These are phyloP conservation scores for Ceratoteleas bidentatus DNA, from an alignment of 1,140 invertebrate genomes.

Conservation along the genomic window DNA sequence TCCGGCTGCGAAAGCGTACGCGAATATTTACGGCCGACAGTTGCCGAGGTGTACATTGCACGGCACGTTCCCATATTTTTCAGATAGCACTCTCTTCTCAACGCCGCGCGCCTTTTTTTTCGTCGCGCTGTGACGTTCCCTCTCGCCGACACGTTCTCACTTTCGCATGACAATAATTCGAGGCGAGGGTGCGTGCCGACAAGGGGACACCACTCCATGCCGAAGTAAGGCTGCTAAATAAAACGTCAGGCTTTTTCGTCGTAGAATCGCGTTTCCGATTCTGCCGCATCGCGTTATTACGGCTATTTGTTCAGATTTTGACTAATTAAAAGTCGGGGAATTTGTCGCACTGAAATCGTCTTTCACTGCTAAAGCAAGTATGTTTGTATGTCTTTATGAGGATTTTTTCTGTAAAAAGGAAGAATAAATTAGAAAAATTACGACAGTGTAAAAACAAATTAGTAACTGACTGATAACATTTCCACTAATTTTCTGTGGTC, in stretches of 20 bases:
- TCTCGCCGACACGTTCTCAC: conserved; percentile 52
- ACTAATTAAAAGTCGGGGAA: too few species aligned
- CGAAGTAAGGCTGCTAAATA: conserved; percentile 18
- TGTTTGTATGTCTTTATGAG: too few species aligned
- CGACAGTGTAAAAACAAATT: too few species aligned
- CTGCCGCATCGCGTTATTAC: conserved; percentile 6
- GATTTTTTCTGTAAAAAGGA: too few species aligned
- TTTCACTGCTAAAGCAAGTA: too few species aligned
- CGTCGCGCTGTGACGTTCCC: conserved; percentile 24
- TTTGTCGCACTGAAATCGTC: too few species aligned
- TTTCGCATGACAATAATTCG: conserved; percentile 63
- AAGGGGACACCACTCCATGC: conserved; percentile 18
- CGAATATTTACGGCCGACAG: conserved; percentile 53
- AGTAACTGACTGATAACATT: too few species aligned
- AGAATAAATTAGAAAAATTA: too few species aligned
- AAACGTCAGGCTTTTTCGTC: conserved; percentile 22
- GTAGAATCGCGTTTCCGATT: conserved; percentile 20
- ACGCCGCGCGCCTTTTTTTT: conserved; percentile 26
- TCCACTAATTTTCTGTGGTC: too few species aligned
- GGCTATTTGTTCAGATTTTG: conserved; percentile 11
- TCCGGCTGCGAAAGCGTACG: conserved; percentile 30
- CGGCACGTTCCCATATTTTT: conserved; percentile 52
- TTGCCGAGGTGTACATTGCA: conserved; percentile 38
- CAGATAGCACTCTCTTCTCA: conserved; percentile 38
- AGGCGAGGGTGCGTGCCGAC: conserved; percentile 34